Base-by-base conservation (phyloP, 2,797 vertebrate species). In the Chromobotia macracanthus region DNA sequence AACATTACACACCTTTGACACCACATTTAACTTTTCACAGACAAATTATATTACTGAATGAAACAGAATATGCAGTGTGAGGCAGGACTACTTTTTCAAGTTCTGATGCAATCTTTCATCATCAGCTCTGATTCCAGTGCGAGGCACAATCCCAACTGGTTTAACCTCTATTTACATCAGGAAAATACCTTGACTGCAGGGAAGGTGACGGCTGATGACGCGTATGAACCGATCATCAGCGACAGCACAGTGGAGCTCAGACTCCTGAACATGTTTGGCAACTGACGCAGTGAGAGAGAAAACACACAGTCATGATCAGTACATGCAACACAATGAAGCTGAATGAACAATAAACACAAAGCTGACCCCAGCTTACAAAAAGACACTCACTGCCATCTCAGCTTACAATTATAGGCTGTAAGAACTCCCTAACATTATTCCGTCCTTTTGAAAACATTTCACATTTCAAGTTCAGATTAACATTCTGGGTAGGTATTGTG, bases 151-250 rank as follows among this genome's bases (percentile, higher is more conserved):
- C 9, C 4, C 38, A 70, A 77, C 66, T 51, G 55, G 66, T 70
- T 51, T 31, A 61, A 31, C n/a, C 56, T 48, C 38, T 51, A 51
- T 77, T 77, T 61, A 70, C 41, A 70, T 18, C 28, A 58, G 5
- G 18, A n/a, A 46, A 72, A 69, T 91, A 97, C 96, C 94, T 96
- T 97, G 74, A 97, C 90, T 66, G 89, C 95, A 0, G 94, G 95
- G 85, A 96, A 97, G 0, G 96, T 97, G 87, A 97, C 94, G 3
- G 96, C 96, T 2, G 96, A 97, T 8, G 96, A 97, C 6, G 95
- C 95, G 0, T 97, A 97, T 19, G 96, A 97, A 38, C 96, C 96
- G 0, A 97, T 97, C 95, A 97, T 96, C 80, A 97, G 91, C 9
- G 96, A 95, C 94, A 97, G 93, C 79, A 97, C 68, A 0, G 96